phyloP scores from a whole-genome alignment of 1,140 invertebrate genomes.

The Nephotettix cincticeps region DNA sequence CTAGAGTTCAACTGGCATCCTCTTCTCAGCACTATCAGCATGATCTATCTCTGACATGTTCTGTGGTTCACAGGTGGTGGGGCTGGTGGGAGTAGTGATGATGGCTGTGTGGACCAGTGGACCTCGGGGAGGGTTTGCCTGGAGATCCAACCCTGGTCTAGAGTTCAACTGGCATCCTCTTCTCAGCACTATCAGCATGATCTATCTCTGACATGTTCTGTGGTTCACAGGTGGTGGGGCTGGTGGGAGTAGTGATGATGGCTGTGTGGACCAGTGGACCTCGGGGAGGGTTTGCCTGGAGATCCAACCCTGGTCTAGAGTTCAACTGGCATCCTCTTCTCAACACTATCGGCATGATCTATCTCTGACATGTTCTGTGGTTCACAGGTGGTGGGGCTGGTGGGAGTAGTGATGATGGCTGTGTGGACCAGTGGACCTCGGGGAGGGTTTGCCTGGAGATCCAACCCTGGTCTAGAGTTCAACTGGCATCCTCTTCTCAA shows the following conservation, averaged over 20 bases:
- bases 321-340: slow-evolving; percentile 92
- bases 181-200: slow-evolving; percentile 81
- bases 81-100: slow-evolving; percentile 31
- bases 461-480: slow-evolving; percentile 66
- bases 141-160: slow-evolving; percentile 60
- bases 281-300: slow-evolving; percentile 75
- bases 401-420: slow-evolving; percentile 32
- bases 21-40: slow-evolving; percentile 79
- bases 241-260: slow-evolving; percentile 33
- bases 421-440: slow-evolving; percentile 35
- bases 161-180: slow-evolving; percentile 92
- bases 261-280: slow-evolving; percentile 35
- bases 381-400: slow-evolving; percentile 32
- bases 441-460: slow-evolving; percentile 76
- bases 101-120: slow-evolving; percentile 36
- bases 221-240: slow-evolving; percentile 30
- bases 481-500: slow-evolving; percentile 91
- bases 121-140: slow-evolving; percentile 68
- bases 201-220: slow-evolving; percentile 67
- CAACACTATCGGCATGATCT: slow-evolving; percentile 84
- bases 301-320: slow-evolving; percentile 58
- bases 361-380: slow-evolving; percentile 57
- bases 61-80: slow-evolving; percentile 29
- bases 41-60: slow-evolving; percentile 75
- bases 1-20: slow-evolving; percentile 91